phyloP scores from a whole-genome alignment of 2,113 vertebrate genomes.

The Phoenicopterus ruber region DNA sequence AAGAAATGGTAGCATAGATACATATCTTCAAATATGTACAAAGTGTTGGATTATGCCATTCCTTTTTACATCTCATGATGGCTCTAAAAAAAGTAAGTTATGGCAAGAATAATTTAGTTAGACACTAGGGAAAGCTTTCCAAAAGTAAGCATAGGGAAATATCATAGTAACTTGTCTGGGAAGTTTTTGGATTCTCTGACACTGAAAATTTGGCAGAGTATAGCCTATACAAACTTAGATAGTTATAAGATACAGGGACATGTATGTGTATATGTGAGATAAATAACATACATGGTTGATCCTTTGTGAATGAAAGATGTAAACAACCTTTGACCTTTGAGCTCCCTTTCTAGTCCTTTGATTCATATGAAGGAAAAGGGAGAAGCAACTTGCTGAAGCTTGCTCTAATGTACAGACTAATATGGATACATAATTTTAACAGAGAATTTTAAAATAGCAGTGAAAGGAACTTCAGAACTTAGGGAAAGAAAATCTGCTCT shows the following conservation, averaged over 20 bases:
- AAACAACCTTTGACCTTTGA: neutral
- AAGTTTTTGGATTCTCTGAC: neutral
- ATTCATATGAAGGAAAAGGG: neutral
- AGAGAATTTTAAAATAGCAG: neutral
- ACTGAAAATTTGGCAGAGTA: neutral
- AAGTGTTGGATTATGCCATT: neutral
- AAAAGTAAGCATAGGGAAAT: neutral
- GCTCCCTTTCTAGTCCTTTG: neutral
- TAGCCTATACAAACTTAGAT: neutral
- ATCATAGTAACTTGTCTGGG: neutral
- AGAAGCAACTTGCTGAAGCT: neutral
- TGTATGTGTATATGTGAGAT: neutral
- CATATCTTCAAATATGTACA: neutral
- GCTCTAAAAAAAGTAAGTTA: neutral
- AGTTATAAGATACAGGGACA: neutral
- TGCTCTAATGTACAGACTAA: neutral
- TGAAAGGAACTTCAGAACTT: neutral
- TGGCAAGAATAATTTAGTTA: neutral
- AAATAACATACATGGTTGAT: neutral
- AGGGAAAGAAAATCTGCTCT: neutral
- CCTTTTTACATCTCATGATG: neutral
- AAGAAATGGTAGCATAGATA: neutral
- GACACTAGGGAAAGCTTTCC: neutral
- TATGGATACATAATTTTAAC: neutral
- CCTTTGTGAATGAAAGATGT: neutral